phyloP scores from a whole-genome alignment of 1,140 invertebrate species.

The Ylistrum balloti region DNA sequence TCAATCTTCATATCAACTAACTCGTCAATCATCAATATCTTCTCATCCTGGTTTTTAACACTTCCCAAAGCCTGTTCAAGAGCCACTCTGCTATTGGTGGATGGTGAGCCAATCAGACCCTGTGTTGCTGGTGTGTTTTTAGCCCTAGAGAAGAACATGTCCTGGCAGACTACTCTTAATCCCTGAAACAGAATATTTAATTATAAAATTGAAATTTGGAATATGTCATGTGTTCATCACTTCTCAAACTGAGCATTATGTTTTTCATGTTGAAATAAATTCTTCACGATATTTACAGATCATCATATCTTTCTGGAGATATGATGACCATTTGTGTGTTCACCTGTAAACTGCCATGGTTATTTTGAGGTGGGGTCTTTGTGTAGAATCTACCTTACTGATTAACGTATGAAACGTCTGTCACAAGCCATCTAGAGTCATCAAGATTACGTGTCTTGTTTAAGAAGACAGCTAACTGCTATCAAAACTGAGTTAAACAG shows the following conservation, averaged over 20 bases:
- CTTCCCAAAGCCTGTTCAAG: constrained; percentile 74
- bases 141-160: constrained; percentile 81
- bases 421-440: too few species aligned
- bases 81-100: constrained; percentile 65
- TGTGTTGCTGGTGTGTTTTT: constrained; percentile 66
- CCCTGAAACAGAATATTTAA: constrained; percentile 65
- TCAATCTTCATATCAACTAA: constrained; percentile 77
- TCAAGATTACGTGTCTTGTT: too few species aligned
- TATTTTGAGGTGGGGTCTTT: too few species aligned
- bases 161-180: constrained; percentile 78
- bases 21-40: constrained; percentile 74
- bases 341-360: too few species aligned
- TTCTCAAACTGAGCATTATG: neutral
- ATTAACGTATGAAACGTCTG: too few species aligned
- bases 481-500: too few species aligned
- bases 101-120: constrained; percentile 60
- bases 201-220: neutral
- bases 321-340: too few species aligned
- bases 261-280: neutral
- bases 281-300: too few species aligned
- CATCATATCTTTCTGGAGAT: too few species aligned
- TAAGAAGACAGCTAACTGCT: too few species aligned
- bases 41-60: constrained; percentile 69
- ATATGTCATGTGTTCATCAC: neutral
- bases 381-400: too few species aligned